Conservation (phyloP, 1,140 invertebrate genomes). For the Neoseiulus cucumeris region DNA sequence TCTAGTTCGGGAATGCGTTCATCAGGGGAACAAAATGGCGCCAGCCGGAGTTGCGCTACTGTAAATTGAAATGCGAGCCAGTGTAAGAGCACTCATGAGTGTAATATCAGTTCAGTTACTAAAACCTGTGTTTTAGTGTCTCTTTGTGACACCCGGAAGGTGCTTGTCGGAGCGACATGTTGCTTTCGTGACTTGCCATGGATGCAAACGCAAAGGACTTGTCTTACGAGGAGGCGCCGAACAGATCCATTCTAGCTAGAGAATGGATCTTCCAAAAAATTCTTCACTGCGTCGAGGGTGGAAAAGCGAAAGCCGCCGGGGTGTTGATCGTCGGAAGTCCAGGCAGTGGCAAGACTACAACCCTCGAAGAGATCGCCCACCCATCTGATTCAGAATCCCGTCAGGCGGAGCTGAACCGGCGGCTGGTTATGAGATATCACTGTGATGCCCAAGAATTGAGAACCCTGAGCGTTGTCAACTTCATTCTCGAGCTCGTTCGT, state of each 20-base stretch:
- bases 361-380: constrained; percentile 60
- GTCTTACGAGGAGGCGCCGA: neutral
- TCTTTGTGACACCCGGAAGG: neutral
- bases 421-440: constrained; percentile 59
- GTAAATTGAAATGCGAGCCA: neutral
- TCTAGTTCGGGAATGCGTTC: neutral
- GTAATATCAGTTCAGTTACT: neutral
- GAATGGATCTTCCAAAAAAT: constrained; percentile 90
- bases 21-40: neutral
- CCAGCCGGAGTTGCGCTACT: neutral
- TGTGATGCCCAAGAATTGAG: constrained; percentile 43
- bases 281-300: constrained; percentile 57
- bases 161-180: neutral
- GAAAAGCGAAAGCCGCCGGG: constrained; percentile 47
- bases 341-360: constrained; percentile 53
- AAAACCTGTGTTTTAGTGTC: neutral
- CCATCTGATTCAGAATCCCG: constrained; percentile 51
- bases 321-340: constrained; percentile 63
- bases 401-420: constrained; percentile 46
- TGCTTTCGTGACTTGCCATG: neutral
- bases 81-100: neutral
- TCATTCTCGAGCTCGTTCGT: constrained; percentile 57
- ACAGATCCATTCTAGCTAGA: constrained; percentile 42
- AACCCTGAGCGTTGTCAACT: constrained; percentile 52
- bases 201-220: neutral